Evolutionary conservation across 2,113 vertebrate species (phyloP).

Genomic region (Pithys albifrons): DNA sequence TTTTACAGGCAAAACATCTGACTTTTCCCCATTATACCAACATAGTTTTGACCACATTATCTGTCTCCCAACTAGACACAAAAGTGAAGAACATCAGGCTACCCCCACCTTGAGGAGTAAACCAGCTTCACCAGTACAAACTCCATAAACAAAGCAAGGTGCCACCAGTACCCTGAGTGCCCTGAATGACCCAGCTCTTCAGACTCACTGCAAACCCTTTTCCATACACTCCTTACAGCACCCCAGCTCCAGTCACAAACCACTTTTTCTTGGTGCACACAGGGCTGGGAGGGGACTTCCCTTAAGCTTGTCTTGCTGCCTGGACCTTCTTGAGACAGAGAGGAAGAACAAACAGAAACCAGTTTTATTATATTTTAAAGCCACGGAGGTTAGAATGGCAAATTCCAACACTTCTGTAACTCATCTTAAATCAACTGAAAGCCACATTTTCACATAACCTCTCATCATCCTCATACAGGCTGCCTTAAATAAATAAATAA

Average conservation of each 20-base stretch:
- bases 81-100: neutral
- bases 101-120: neutral
- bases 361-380: neutral
- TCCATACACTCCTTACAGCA: neutral
- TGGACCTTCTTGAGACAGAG: neutral
- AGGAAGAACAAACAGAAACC: neutral
- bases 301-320: neutral
- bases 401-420: neutral
- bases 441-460: neutral
- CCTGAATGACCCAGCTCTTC: neutral
- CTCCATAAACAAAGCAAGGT: accelerated
- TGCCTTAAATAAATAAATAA: slow-evolving; percentile 8
- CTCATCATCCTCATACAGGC: neutral
- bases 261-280: neutral
- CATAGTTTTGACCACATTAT: accelerated
- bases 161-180: accelerated
- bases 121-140: neutral
- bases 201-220: neutral
- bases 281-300: neutral
- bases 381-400: neutral
- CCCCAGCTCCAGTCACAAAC: neutral
- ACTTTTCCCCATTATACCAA: neutral
- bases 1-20: neutral
- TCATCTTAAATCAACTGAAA: slow-evolving; percentile 3
- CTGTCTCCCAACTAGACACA: neutral